Percentiles rank a stretch among this genome's conserved stretches.
These are phyloP conservation scores for Leuctra nigra DNA, from an alignment of 2,888 invertebrate genomes.

Conservation along the genomic window DNA sequence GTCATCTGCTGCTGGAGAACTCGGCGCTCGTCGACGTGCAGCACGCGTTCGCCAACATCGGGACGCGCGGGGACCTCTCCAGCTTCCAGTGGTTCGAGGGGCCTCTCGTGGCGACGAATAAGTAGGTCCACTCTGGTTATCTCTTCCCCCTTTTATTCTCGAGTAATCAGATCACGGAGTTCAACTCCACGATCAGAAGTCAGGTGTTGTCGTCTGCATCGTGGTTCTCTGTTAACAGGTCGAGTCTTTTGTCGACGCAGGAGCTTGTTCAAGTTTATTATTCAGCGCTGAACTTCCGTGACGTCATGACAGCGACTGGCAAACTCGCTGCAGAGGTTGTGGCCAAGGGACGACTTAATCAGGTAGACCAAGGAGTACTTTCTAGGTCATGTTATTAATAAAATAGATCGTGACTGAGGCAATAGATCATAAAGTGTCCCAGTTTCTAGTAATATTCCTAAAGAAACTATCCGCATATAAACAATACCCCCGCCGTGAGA, in stretches of 20 bases:
- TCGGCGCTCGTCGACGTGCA: conserved; percentile 43
- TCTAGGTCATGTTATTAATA: too few relatives aligned
- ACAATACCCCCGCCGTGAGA: too few relatives aligned
- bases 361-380: too few relatives aligned
- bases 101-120: conserved; percentile 38
- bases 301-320: conserved; percentile 90
- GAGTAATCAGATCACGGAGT: too few relatives aligned
- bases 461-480: too few relatives aligned
- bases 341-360: conserved; percentile 53
- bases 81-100: conserved; percentile 79
- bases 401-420: too few relatives aligned
- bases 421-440: too few relatives aligned
- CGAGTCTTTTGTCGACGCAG: neutral
- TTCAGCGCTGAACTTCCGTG: conserved; percentile 85
- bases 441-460: too few relatives aligned
- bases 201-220: neutral
- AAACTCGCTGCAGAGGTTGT: conserved; percentile 79
- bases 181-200: too few relatives aligned
- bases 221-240: neutral
- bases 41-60: conserved; percentile 71
- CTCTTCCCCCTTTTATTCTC: too few relatives aligned
- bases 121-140: conserved; percentile 56
- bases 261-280: conserved; percentile 56
- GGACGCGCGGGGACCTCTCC: conserved; percentile 77
- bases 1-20: conserved; percentile 64